Evolutionary conservation across 2,113 vertebrate species (phyloP).

Genomic region (Callocephalon fimbriatum): DNA sequence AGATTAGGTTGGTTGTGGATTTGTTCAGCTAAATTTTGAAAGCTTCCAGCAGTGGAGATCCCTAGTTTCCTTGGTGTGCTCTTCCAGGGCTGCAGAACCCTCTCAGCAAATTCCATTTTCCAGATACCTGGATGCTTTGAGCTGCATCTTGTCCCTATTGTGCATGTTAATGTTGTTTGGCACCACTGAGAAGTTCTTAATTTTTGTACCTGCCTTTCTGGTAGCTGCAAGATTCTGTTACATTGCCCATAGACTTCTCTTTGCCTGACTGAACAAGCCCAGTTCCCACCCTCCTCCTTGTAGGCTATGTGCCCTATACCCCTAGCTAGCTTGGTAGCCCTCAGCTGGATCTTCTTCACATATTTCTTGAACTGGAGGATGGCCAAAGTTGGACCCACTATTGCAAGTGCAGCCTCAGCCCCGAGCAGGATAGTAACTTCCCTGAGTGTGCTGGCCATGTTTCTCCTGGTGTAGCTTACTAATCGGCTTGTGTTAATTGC

Average conservation of each 20-base stretch:
- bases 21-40: too few relatives aligned
- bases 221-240: neutral
- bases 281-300: neutral
- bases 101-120: too few relatives aligned
- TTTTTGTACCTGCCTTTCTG: neutral
- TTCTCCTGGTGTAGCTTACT: neutral
- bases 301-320: neutral
- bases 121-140: too few relatives aligned
- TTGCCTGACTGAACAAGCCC: neutral
- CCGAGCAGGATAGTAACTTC: neutral
- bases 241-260: neutral
- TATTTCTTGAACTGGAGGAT: neutral
- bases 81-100: too few relatives aligned
- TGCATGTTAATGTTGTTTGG: fast-evolving
- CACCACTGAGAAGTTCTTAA: neutral
- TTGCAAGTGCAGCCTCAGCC: neutral
- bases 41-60: too few relatives aligned
- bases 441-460: fast-evolving
- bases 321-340: neutral
- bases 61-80: too few relatives aligned
- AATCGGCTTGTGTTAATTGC: neutral
- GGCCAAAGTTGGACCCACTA: neutral
- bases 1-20: too few relatives aligned
- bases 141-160: too few relatives aligned
- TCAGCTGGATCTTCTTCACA: neutral